phyloP scores from a whole-genome alignment of 1,140 invertebrate species.

The Kradibia gibbosae region DNA sequence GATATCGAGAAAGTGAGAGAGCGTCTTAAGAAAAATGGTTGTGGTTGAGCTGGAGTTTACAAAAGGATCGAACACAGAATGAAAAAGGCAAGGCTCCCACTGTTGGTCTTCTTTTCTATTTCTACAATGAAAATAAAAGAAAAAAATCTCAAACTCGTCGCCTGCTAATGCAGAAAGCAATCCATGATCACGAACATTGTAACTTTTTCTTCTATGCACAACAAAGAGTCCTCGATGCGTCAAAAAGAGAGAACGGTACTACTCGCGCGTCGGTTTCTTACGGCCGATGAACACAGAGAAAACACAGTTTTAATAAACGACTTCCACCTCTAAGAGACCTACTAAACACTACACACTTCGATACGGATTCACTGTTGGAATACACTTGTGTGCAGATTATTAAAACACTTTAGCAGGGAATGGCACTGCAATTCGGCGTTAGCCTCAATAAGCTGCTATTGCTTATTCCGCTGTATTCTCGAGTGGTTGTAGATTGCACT shows the following conservation, averaged over 20 bases:
- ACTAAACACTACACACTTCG: background rate
- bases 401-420: background rate
- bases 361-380: no score
- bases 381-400: no score
- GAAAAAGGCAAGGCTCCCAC: background rate
- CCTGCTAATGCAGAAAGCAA: constrained; percentile 68
- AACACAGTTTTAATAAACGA: no score
- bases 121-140: constrained; percentile 37
- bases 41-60: background rate
- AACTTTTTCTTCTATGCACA: background rate
- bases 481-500: no score
- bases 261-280: background rate
- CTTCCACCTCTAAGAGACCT: background rate
- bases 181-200: constrained; percentile 69
- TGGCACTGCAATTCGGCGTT: background rate
- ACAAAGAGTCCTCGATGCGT: background rate
- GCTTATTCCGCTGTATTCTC: background rate
- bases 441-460: no score
- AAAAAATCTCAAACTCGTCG: constrained; percentile 45
- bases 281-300: background rate
- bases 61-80: background rate
- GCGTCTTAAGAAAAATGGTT: background rate
- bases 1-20: background rate
- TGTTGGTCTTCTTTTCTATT: background rate
- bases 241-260: constrained; percentile 20